Evolutionary conservation across 2,888 invertebrate species (phyloP), one percentile per base, ranked within the genome.

Genomic region (Alloplasta piceator): DNA sequence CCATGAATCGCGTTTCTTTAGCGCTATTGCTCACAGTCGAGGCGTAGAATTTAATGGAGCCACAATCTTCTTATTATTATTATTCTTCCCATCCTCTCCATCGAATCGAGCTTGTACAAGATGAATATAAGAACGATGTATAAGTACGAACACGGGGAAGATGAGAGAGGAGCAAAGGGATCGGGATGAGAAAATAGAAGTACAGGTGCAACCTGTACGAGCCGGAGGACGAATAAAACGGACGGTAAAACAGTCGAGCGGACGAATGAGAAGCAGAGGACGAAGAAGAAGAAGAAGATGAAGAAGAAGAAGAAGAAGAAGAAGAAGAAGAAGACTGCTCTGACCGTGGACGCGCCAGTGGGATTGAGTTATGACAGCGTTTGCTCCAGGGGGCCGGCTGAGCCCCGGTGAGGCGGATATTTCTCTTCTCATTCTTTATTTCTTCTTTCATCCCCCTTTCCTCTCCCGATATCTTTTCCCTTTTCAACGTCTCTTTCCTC

Each of bases 361-460:
- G 92, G 92, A 92, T 92, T 92, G 92, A 92, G 92, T 92, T 92
- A 92, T 92, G 92, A 92, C 92, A 92, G 90, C 90, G 91, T 89
- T 90, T 91, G 91, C 91, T 91, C 91, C 90, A 88, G 92, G 91
- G 91, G 91, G 91, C 91, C 91, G 91, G 89, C 87, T 86, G 86
- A 86, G 87, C 73, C 86, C 80, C 85, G 85, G 86, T 89, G 86
- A 88, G 89, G 89, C 90, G 89, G 90, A 91, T 90, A 91, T 85
- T 90, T 89, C 89, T 90, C 89, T 90, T 90, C 89, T 90, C 90
- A 90, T 90, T 91, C 90, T 90, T 90, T 90, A 89, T 90, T 89
- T 89, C 88, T 89, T 87, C 86, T 80, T 85, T 71, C 87, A 75
- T 73, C 78, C 71, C 14, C 6, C 70, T 61, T 74, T 67, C 75